These are phyloP conservation scores for Reinhardtius hippoglossoides DNA, from an alignment of 2,113 vertebrate species.

Conservation along the genomic window DNA sequence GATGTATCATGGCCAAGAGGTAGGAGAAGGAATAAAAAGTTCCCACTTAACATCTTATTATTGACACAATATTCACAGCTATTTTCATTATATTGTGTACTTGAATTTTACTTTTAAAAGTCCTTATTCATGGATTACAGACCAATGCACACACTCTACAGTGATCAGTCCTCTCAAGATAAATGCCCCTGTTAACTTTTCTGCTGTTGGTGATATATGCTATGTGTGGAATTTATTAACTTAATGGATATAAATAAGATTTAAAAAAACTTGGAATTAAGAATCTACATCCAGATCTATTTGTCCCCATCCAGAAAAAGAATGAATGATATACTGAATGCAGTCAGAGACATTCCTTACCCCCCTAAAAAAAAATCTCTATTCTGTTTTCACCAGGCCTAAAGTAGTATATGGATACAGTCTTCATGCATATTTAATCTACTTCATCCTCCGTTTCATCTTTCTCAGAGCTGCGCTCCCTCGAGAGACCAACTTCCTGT, in stretches of 20 bases:
- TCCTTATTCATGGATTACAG: no score
- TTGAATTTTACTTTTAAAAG: no score
- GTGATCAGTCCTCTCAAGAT: background rate
- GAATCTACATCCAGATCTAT: background rate
- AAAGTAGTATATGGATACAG: conserved; percentile 19
- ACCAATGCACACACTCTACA: no score
- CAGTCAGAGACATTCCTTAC: background rate
- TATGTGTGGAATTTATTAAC: background rate
- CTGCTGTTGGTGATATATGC: background rate
- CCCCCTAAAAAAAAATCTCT: no score
- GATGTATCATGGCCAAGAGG: background rate
- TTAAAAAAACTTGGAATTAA: background rate
- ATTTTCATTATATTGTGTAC: no score
- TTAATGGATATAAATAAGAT: background rate
- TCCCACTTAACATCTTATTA: no score
- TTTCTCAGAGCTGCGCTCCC: conserved; percentile 65
- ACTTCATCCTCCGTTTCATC: conserved; percentile 60
- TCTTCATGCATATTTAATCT: conserved; percentile 67
- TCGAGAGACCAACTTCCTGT: conserved; percentile 73
- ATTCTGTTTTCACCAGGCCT: background rate
- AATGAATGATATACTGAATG: background rate
- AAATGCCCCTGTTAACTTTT: background rate
- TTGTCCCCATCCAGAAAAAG: background rate
- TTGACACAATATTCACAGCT: no score
- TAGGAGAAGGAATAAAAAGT: background rate